Base-by-base conservation (phyloP, 1,140 invertebrate species). In the Drusus annulatus region DNA sequence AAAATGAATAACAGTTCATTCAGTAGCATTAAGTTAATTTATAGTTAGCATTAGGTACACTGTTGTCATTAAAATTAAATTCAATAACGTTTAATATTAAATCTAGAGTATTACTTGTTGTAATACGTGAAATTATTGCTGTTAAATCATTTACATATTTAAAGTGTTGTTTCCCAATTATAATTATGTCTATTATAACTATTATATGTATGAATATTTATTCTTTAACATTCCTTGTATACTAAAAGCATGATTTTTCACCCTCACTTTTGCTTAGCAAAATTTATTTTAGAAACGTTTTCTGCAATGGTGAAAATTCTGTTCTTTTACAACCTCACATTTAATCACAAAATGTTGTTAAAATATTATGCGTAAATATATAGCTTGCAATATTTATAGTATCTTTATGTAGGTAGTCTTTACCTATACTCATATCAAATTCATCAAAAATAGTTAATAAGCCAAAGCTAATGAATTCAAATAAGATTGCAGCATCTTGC, bases 401-500 rank as follows among this genome's bases (percentile, higher is more conserved):
- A 58, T 15, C 69, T 54, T 69, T 69, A 21, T 10, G 19, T 36
- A 56, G 63, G 28, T 21, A 7, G 16, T 13, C n/a, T 19, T 51
- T 23, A 78, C 28, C 28, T 78, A 36, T 16, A 23, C 16, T 25
- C 15, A 21, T 56, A 58, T 58, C 23, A 69, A 36, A 71, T 36
- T 58, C 19, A 51, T 51, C 17, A n/a, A 23, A n/a, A 19, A 21
- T 50, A 51, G 5, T 28, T 28, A 28, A 62, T 63, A 50, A 7
- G 50, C 21, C 19, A 21, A 3, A 17, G 23, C 16, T 21, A 60
- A 45, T 73, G 54, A 62, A 25, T 71, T 60, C 15, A 21, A 19
- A 8, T 17, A 52, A 65, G 79, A 58, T 76, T 58, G 76, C 81
- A 83, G 81, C 81, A 83, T 80, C 81, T 80, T 65, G 79, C 45